phyloP scores from a whole-genome alignment of 2,888 invertebrate species.

The Meloe dianella region DNA sequence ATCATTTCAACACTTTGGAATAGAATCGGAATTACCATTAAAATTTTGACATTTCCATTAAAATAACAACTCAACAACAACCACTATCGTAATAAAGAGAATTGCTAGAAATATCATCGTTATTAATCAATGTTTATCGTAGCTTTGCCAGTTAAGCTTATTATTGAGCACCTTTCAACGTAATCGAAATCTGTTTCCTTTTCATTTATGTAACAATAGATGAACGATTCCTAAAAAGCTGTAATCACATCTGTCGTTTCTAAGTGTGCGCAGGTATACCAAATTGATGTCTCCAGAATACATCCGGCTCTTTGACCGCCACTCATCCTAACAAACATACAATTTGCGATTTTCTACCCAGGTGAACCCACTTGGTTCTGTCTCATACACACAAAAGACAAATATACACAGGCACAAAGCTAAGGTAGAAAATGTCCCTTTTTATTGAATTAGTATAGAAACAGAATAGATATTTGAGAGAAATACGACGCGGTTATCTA shows the following conservation, averaged over 20 bases:
- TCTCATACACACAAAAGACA: slow-evolving; percentile 44
- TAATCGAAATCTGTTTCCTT: not conserved
- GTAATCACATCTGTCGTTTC: slow-evolving; percentile 49
- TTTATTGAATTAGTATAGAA: slow-evolving; percentile 34
- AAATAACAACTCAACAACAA: no score
- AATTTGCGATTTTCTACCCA: slow-evolving; percentile 49
- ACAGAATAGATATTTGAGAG: not conserved
- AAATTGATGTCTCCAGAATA: slow-evolving; percentile 44
- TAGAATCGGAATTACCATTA: no score
- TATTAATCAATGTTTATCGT: no score
- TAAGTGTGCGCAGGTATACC: slow-evolving; percentile 43
- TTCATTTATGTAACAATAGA: slow-evolving; percentile 18
- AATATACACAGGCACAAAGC: slow-evolving; percentile 43
- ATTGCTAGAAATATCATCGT: no score
- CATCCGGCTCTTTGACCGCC: slow-evolving; percentile 47
- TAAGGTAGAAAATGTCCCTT: slow-evolving; percentile 47
- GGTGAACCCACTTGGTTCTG: slow-evolving; percentile 47
- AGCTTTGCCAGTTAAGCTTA: no score
- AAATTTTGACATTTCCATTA: no score
- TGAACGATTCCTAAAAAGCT: slow-evolving; percentile 27
- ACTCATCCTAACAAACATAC: slow-evolving; percentile 47
- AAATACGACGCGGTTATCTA: slow-evolving; percentile 46
- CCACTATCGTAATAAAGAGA: no score
- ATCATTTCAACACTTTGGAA: no score
- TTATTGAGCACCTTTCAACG: not conserved